Conservation (phyloP, 1,140 invertebrate species). For the Nephila pilipes region DNA sequence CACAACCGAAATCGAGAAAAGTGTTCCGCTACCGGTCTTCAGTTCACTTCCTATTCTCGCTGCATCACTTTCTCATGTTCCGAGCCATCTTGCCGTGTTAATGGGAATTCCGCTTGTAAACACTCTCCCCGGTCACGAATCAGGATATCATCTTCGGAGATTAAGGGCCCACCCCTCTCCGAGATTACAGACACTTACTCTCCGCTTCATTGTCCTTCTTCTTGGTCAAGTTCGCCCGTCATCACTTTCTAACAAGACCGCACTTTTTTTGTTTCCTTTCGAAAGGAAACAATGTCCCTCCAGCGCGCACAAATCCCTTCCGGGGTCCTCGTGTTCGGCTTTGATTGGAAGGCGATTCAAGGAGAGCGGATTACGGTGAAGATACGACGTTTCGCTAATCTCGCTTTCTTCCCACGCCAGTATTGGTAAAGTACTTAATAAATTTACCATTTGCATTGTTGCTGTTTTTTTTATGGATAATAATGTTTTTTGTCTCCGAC, state of each 20-base stretch:
- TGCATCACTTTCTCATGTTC: too few relatives aligned
- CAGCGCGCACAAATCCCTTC: constrained; percentile 2
- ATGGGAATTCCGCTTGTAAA: neutral
- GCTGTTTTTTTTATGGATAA: too few relatives aligned
- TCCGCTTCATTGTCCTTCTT: constrained; percentile 5
- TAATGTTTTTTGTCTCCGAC: too few relatives aligned
- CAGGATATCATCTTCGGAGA: neutral
- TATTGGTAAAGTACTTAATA: too few relatives aligned
- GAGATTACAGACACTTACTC: neutral
- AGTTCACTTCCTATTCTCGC: too few relatives aligned
- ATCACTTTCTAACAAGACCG: neutral
- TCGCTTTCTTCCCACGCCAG: too few relatives aligned
- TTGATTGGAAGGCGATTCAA: neutral
- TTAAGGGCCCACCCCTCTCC: neutral
- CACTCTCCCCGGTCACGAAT: neutral
- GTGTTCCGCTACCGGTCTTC: too few relatives aligned
- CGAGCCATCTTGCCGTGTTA: too few relatives aligned
- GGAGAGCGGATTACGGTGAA: too few relatives aligned
- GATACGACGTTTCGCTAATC: too few relatives aligned
- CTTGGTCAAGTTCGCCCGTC: constrained; percentile 23
- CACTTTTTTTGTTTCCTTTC: neutral
- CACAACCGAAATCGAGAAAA: too few relatives aligned
- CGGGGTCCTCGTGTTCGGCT: neutral
- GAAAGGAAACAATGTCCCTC: neutral
- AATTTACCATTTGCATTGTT: too few relatives aligned